Evolutionary conservation across 2,888 invertebrate genomes (phyloP).

Genomic region (Dione vanillae): DNA sequence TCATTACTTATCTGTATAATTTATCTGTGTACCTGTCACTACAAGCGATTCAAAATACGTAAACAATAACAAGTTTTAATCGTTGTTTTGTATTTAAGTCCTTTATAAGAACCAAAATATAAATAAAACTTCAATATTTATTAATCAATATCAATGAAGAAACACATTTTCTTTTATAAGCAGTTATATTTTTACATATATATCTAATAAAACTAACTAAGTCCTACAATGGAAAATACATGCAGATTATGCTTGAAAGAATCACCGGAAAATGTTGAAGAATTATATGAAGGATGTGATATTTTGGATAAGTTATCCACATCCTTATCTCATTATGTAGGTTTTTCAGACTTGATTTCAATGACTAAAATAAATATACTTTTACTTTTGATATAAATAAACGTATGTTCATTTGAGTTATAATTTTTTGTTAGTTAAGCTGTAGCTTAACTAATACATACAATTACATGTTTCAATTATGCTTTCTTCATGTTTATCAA

Average conservation of each 20-base stretch:
- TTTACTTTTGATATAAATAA: background rate
- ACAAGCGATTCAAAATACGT: background rate
- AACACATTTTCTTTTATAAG: background rate
- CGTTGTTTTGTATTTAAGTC: background rate
- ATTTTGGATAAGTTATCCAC: conserved; percentile 40
- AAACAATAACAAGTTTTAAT: conserved; percentile 6
- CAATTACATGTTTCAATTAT: no score
- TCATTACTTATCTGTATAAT: background rate
- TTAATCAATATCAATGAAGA: background rate
- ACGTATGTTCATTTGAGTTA: background rate
- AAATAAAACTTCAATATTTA: background rate
- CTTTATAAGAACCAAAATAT: background rate
- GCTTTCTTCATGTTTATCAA: no score
- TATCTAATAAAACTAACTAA: background rate
- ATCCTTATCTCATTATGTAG: conserved; percentile 40
- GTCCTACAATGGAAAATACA: conserved; percentile 27
- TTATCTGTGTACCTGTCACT: background rate
- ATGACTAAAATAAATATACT: background rate
- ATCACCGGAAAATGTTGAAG: conserved; percentile 31
- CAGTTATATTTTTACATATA: background rate
- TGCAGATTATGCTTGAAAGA: conserved; percentile 45
- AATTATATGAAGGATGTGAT: conserved; percentile 42
- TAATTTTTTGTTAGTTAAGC: no score
- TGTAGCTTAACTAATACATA: no score
- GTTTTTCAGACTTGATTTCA: background rate